These are phyloP conservation scores for Poicephalus gulielmi DNA, from an alignment of 2,113 vertebrate genomes.

Conservation along the genomic window DNA sequence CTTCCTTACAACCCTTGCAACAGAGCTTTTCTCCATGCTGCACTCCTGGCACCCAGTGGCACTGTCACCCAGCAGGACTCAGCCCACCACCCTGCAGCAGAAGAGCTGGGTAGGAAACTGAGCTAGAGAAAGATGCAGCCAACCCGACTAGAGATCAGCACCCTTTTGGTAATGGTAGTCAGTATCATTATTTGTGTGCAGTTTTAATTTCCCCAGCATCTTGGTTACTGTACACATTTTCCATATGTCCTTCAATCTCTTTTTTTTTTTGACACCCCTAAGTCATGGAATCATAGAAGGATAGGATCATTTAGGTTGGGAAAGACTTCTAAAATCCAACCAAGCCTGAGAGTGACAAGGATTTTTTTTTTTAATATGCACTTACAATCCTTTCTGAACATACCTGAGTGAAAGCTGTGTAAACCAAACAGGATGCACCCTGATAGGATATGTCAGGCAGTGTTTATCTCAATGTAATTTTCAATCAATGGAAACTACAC, in stretches of 20 bases:
- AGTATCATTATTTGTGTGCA: background rate
- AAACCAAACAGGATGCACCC: background rate
- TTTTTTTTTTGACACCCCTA: background rate
- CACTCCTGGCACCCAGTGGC: accelerated
- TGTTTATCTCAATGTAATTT: background rate
- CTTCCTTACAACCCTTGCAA: background rate
- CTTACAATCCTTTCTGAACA: background rate
- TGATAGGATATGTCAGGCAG: background rate
- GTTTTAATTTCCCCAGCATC: background rate
- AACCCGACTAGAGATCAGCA: background rate
- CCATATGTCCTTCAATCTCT: background rate
- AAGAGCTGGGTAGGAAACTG: background rate
- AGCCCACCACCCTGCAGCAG: background rate
- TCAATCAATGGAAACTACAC: background rate
- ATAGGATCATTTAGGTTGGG: background rate
- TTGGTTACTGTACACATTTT: background rate
- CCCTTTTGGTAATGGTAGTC: background rate
- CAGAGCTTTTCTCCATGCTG: background rate
- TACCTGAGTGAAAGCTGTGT: background rate
- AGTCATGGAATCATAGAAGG: background rate
- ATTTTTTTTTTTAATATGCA: background rate
- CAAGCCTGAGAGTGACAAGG: background rate
- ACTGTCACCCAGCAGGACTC: background rate
- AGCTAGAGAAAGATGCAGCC: background rate
- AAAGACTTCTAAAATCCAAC: background rate